Conservation (phyloP, 2,888 invertebrate species). For the Caenorhabditis sinica region DNA sequence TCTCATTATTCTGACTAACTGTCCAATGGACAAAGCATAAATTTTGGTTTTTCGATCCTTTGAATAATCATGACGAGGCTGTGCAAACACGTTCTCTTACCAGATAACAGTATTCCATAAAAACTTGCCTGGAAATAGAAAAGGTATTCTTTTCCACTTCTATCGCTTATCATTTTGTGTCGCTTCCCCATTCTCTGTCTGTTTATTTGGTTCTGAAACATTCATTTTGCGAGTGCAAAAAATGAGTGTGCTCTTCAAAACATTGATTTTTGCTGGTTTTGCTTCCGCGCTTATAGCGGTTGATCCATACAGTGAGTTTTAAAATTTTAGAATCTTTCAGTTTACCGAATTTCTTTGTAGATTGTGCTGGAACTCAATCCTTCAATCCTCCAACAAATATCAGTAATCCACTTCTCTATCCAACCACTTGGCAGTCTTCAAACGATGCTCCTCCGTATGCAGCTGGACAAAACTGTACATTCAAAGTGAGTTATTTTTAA, state of each 20-base stretch:
- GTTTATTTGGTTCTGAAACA: background rate
- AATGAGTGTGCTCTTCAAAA: background rate
- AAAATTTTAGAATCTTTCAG: background rate
- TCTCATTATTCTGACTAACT: conserved; percentile 18
- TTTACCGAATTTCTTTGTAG: conserved; percentile 4
- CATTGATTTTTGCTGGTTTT: background rate
- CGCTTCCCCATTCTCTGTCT: background rate
- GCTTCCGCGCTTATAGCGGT: background rate
- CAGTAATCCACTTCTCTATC: conserved; percentile 21
- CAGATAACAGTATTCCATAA: conserved; percentile 35
- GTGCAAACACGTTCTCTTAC: conserved; percentile 18
- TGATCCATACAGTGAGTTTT: conserved; percentile 45
- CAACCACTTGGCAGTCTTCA: background rate
- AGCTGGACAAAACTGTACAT: conserved; percentile 44
- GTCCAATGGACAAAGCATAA: background rate
- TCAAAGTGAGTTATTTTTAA: conserved; percentile 24
- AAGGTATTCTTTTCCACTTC: conserved; percentile 16
- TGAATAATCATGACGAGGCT: conserved; percentile 25
- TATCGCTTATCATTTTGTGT: conserved; percentile 26
- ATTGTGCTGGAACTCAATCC: conserved; percentile 30
- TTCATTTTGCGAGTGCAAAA: background rate
- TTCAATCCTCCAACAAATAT: conserved; percentile 38
- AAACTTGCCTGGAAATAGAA: conserved; percentile 28
- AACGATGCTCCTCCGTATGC: conserved; percentile 31
- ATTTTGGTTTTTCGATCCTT: conserved; percentile 16